These are phyloP conservation scores for Phaonia tiefii DNA, from an alignment of 2,888 invertebrate genomes.

Conservation along the genomic window DNA sequence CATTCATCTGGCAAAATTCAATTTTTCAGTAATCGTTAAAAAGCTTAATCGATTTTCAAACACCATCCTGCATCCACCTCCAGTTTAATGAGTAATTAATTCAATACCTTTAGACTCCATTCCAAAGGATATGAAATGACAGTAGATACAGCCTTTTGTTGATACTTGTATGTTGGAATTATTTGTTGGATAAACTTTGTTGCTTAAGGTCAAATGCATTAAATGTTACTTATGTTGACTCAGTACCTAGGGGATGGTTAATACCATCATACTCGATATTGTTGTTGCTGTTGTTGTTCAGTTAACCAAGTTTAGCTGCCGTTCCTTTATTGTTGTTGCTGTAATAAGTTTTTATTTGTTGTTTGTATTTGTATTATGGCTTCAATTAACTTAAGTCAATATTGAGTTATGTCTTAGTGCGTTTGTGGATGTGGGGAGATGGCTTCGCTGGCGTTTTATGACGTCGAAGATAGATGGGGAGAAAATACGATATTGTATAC, in stretches of 20 bases:
- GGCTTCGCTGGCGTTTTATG: not conserved
- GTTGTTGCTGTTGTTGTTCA: not conserved
- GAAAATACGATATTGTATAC: no score
- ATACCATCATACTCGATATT: not conserved
- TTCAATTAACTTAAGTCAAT: constrained; percentile 75
- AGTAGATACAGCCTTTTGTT: no score
- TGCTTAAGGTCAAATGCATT: constrained; percentile 20
- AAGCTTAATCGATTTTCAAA: constrained; percentile 19
- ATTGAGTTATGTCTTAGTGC: constrained; percentile 66
- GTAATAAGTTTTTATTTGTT: constrained; percentile 22
- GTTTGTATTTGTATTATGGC: constrained; percentile 44
- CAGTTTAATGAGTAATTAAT: not conserved
- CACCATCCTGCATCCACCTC: not conserved
- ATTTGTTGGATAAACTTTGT: not conserved
- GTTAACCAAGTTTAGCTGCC: constrained; percentile 15
- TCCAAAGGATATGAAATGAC: no score
- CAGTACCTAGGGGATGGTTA: constrained; percentile 12
- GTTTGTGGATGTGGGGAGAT: not conserved
- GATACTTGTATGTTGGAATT: no score
- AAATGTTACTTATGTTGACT: constrained; percentile 1
- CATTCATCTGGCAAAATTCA: not conserved
- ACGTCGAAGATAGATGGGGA: no score
- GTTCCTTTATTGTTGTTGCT: constrained; percentile 13
- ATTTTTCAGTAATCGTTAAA: not conserved
- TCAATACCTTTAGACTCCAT: not conserved